phyloP scores from a whole-genome alignment of 1,140 invertebrate species.

The Centruroides sculpturatus region DNA sequence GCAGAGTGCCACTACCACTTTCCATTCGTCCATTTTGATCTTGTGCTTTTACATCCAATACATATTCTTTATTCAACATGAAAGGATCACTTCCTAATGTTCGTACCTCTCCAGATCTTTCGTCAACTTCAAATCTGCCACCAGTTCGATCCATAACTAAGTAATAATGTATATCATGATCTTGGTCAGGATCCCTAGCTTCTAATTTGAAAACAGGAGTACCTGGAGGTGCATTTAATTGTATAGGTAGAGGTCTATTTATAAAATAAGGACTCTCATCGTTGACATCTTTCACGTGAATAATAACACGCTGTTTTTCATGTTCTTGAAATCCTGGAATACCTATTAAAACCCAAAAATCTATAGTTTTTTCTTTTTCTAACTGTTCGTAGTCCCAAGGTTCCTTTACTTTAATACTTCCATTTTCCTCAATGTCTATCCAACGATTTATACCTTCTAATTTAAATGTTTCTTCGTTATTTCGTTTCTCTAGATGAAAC shows the following conservation, averaged over 20 bases:
- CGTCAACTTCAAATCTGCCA: slow-evolving; percentile 73
- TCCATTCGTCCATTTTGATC: slow-evolving; percentile 74
- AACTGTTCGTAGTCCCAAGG: slow-evolving; percentile 94
- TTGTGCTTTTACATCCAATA: slow-evolving; percentile 86
- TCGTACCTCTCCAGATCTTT: slow-evolving; percentile 79
- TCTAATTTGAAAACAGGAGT: too few species aligned
- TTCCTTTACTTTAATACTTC: slow-evolving; percentile 80
- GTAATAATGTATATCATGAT: too few species aligned
- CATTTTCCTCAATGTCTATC: slow-evolving; percentile 81
- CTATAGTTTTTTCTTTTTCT: slow-evolving; percentile 88
- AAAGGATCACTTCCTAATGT: slow-evolving; percentile 79
- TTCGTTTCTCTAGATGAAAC: slow-evolving; percentile 80
- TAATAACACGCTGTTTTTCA: too few species aligned
- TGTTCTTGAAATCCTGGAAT: slow-evolving; percentile 6
- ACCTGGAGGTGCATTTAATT: too few species aligned
- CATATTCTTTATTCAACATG: slow-evolving; percentile 89
- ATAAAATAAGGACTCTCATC: too few species aligned
- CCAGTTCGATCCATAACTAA: slow-evolving; percentile 34
- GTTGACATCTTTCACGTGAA: too few species aligned
- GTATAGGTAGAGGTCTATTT: too few species aligned
- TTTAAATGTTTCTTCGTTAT: slow-evolving; percentile 80
- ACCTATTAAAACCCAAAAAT: slow-evolving; percentile 65
- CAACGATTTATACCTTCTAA: slow-evolving; percentile 68
- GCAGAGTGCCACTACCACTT: slow-evolving; percentile 56
- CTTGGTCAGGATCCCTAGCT: too few species aligned